Percentiles rank a stretch among this genome's conserved stretches.
Evolutionary conservation across 2,888 invertebrate species (phyloP).

Genomic region (Elysia crispata): DNA sequence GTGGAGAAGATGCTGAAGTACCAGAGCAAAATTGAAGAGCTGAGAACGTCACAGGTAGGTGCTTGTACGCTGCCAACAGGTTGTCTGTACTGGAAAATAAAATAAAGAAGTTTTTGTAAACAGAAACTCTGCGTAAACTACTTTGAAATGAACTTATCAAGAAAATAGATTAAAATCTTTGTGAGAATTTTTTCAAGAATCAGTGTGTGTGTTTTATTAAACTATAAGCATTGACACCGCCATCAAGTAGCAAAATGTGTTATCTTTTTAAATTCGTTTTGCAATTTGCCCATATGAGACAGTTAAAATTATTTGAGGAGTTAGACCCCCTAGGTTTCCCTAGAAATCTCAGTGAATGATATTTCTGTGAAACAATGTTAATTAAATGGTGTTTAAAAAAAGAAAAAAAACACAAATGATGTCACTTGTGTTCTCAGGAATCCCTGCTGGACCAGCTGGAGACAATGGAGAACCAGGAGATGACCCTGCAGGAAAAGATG

Average conservation of each 20-base stretch:
- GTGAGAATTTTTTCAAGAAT: background rate
- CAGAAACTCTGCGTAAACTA: background rate
- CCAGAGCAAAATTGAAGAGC: conserved; percentile 63
- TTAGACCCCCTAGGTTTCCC: too few species aligned
- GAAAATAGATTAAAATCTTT: background rate
- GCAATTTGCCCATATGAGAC: background rate
- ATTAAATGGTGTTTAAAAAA: too few species aligned
- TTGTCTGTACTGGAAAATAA: background rate
- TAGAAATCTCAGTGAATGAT: too few species aligned
- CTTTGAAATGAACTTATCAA: background rate
- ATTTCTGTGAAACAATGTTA: too few species aligned
- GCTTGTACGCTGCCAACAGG: too few species aligned
- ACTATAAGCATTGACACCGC: too few species aligned
- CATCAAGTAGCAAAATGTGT: too few species aligned
- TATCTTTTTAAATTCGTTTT: too few species aligned
- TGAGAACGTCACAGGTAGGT: conserved; percentile 61
- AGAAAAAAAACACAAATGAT: too few species aligned
- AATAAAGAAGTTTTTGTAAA: too few species aligned
- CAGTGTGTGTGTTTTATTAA: too few species aligned
- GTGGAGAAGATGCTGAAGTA: conserved; percentile 64
- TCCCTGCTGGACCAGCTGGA: conserved; percentile 64
- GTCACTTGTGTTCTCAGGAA: conserved; percentile 44
- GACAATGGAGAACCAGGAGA: conserved; percentile 61
- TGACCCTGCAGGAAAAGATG: conserved; percentile 54
- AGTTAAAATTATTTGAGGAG: too few species aligned